Evolutionary conservation across 2,797 vertebrate species (phyloP).

Genomic region (Artibeus jamaicensis): DNA sequence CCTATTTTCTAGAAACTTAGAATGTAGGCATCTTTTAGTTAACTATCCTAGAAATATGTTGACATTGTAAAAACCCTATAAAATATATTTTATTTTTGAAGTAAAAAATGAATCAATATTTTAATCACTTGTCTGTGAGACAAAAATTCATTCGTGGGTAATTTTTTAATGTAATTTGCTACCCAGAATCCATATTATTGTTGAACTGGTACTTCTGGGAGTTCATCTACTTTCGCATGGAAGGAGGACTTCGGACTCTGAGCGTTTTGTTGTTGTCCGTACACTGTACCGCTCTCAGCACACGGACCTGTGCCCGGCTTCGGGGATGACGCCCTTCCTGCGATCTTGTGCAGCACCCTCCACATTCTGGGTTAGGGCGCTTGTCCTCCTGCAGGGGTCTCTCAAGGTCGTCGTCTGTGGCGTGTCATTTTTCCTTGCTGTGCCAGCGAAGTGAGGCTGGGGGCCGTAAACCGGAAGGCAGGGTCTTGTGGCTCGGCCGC

Average conservation of each 20-base stretch:
- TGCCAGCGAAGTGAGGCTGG: neutral
- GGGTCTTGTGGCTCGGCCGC: too few species aligned
- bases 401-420: neutral
- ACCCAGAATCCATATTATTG: neutral
- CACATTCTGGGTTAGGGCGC: neutral
- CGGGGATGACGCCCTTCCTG: neutral
- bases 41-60: neutral
- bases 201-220: neutral
- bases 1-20: neutral
- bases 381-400: neutral
- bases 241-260: neutral
- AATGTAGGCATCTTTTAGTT: neutral
- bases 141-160: neutral
- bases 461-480: neutral
- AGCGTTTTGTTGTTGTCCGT: neutral
- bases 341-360: neutral
- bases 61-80: neutral
- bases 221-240: neutral
- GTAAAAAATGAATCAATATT: neutral
- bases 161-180: neutral
- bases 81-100: neutral
- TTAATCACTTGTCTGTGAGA: neutral
- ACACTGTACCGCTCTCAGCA: neutral
- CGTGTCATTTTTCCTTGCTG: neutral
- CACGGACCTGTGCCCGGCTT: neutral